Conservation (phyloP, 1,140 invertebrate genomes). For the Nixonia krombeini region DNA sequence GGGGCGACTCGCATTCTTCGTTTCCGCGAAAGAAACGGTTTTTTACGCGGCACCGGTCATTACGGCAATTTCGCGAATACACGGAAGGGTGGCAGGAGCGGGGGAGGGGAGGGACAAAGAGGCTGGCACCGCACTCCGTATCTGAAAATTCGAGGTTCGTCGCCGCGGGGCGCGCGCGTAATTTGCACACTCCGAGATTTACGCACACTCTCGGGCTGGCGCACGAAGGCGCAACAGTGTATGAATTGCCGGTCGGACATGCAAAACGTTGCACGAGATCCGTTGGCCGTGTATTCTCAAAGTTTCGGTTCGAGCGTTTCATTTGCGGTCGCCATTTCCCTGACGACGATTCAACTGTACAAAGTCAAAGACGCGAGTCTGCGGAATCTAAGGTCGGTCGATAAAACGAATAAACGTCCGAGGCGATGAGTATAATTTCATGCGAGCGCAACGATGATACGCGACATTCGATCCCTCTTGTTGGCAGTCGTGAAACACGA, state of each 20-base stretch:
- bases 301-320: no score
- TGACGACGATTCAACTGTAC: no score
- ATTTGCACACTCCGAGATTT: constrained; percentile 33
- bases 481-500: not conserved
- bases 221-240: no score
- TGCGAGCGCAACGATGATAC: not conserved
- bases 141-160: constrained; percentile 15
- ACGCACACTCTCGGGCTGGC: constrained; percentile 17
- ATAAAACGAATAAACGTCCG: not conserved
- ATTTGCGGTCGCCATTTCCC: no score
- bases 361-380: no score
- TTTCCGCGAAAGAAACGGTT: constrained; percentile 58
- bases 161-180: constrained; percentile 31
- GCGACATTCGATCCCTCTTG: not conserved
- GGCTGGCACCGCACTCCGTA: constrained; percentile 25
- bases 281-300: no score
- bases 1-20: constrained; percentile 46
- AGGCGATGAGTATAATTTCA: not conserved
- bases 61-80: constrained; percentile 60
- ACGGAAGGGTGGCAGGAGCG: constrained; percentile 22
- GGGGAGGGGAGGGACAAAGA: constrained; percentile 3
- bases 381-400: no score
- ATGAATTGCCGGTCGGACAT: constrained; percentile 15
- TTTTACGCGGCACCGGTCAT: constrained; percentile 55
- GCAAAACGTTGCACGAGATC: constrained; percentile 4